Base-by-base conservation (phyloP, 2,797 vertebrate genomes). In the Denticeps clupeoides region DNA sequence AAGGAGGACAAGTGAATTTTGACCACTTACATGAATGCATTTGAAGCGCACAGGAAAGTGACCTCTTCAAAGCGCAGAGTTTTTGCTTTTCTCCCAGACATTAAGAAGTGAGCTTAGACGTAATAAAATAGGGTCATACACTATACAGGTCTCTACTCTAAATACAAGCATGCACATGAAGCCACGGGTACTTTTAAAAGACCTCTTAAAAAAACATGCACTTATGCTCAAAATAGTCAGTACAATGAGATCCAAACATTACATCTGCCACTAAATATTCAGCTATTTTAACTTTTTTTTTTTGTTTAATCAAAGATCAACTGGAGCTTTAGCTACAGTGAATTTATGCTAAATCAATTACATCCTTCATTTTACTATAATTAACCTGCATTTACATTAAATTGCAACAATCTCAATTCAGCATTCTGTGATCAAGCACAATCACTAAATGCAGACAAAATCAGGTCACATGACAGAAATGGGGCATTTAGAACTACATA, bases 31-130 rank as follows among this genome's bases (percentile, higher is more conserved):
- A 78, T 74, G 71, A 62, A 69, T 37, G 76, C 64, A 75, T 51
- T 74, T 64, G 73, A 62, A 70, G 67, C 51, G 49, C 58, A 69
- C 70, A 54, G 71, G 69, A 69, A 68, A 72, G 49, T 70, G 73
- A 77, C 71, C 68, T 70, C 75, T 78, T 77, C 77, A 77, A 64
- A 74, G 73, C 67, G 73, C 75, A 78, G 79, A 78, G 76, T 77
- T 82, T 79, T 75, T 75, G n/a, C n/a, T n/a, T 64, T 64, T 31
- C 35, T 38, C 35, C 67, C 74, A 71, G 77, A 76, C 71, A 78
- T 63, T 75, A 65, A 77, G 56, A 75, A 73, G 65, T 70, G 71
- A 60, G 75, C 50, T 58, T 53, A 32, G 51, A 57, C 67, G 38
- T 44, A 51, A 70, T 70, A 75, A 65, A 65, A 33, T 33, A 28